Evolutionary conservation across 2,888 invertebrate genomes (phyloP), one percentile per base, ranked within the genome.

Genomic region (Folsomia candida): DNA sequence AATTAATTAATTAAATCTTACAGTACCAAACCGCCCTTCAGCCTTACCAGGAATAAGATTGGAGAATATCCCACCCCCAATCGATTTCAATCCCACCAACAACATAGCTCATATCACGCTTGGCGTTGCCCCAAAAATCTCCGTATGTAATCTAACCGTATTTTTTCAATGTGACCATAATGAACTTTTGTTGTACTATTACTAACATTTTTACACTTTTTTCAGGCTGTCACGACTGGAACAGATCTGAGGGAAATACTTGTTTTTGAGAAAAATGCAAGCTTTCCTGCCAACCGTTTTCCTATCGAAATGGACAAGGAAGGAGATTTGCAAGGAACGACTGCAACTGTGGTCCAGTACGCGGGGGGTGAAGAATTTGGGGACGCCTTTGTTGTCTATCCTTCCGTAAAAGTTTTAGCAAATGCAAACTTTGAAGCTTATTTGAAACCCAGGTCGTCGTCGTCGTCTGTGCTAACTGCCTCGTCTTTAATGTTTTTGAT

Each of bases 71-170:
- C n/a, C 20, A 6, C 59, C 59, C 27, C 54, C 62, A 2, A n/a
- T 29, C 3, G 11, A 67, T 37, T 75, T 78, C 47, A 67, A 63
- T 4, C 79, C 79, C 2, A 75, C 76, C 1, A 57, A 51, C 20
- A 77, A 76, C 9, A 72, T 47, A 29, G 80, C 81, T 24, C 81
- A 81, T 66, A 58, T 80, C 24, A 80, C 80, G 3, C 51, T 81
- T 25, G 80, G 79, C 1, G 77, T 77, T 69, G 77, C 80, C 2
- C 75, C 75, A 26, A 76, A 74, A 6, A 70, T 80, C 9, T 69
- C 71, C 9, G n/a, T n/a, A n/a, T n/a, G n/a, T n/a, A n/a, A n/a
- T n/a, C n/a, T n/a, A n/a, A n/a, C n/a, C n/a, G n/a, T n/a, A n/a
- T n/a, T n/a, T n/a, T n/a, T n/a, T n/a, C n/a, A n/a, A n/a, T n/a